Conservation (phyloP, 2,797 vertebrate genomes). For the Odontamblyopus lacepedii region DNA sequence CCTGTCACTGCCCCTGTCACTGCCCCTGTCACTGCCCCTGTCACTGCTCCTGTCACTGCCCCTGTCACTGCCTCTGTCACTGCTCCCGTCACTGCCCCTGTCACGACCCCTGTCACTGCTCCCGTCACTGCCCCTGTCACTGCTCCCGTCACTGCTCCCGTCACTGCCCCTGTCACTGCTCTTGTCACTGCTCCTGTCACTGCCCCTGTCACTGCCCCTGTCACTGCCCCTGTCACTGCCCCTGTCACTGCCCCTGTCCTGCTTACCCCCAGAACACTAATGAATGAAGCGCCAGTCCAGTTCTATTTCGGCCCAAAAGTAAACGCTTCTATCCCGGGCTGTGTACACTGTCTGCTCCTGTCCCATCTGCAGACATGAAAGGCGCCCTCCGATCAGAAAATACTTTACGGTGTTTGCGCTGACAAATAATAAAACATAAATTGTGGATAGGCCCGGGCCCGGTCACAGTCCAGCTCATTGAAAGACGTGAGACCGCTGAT, state of each 20-base stretch:
- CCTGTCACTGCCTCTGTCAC: too few relatives aligned
- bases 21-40: too few relatives aligned
- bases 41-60: too few relatives aligned
- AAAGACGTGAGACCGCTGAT: slow-evolving; percentile 76
- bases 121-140: too few relatives aligned
- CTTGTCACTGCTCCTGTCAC: too few relatives aligned
- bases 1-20: too few relatives aligned
- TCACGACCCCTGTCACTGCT: too few relatives aligned
- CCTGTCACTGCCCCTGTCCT: not conserved
- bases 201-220: too few relatives aligned
- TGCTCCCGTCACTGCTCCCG: too few relatives aligned
- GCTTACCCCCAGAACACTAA: slow-evolving; percentile 48
- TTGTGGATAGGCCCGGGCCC: slow-evolving; percentile 67
- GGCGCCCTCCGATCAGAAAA: slow-evolving; percentile 66
- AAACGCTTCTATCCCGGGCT: slow-evolving; percentile 62
- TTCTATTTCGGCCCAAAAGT: slow-evolving; percentile 68
- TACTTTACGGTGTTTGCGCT: slow-evolving; percentile 80
- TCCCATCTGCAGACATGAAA: slow-evolving; percentile 71
- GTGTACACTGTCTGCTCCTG: slow-evolving; percentile 69
- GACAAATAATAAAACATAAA: slow-evolving; percentile 82
- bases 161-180: too few relatives aligned
- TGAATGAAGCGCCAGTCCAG: slow-evolving; percentile 56
- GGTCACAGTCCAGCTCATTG: slow-evolving; percentile 75
- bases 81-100: too few relatives aligned
- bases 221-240: slow-evolving; percentile 7